Conservation (phyloP, 1,140 invertebrate genomes). For the Cheumatopsyche charites region DNA sequence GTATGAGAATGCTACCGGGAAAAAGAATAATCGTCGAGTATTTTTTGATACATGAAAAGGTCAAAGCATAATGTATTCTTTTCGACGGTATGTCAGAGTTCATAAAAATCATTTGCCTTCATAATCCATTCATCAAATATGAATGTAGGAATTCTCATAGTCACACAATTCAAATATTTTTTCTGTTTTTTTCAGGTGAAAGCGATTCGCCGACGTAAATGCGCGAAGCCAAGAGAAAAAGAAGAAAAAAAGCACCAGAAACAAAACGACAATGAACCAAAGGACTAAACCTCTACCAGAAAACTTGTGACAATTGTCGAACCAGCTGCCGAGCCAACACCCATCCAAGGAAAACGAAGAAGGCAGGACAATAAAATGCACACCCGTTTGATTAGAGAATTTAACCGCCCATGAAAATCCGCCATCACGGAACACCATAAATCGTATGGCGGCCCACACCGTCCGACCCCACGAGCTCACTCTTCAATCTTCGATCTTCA, state of each 20-base stretch:
- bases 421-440: conserved; percentile 41
- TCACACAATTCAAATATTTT: no score
- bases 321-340: background rate
- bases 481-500: conserved; percentile 43
- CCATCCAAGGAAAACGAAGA: no score
- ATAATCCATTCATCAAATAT: no score
- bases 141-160: no score
- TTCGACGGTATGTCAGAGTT: no score
- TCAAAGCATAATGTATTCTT: no score
- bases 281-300: background rate
- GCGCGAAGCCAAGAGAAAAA: conserved; percentile 12
- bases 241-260: background rate
- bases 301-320: background rate
- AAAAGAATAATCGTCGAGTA: no score
- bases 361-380: no score
- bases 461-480: conserved; percentile 41
- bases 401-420: conserved; percentile 27
- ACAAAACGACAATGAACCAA: conserved; percentile 1
- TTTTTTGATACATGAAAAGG: no score
- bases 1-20: no score
- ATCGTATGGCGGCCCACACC: conserved; percentile 46
- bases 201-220: background rate
- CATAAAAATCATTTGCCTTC: no score
- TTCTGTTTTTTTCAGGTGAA: conserved; percentile 5
- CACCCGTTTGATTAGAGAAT: no score